Base-by-base conservation (phyloP, 2,797 vertebrate species). In the Neopelma chrysocephalum region DNA sequence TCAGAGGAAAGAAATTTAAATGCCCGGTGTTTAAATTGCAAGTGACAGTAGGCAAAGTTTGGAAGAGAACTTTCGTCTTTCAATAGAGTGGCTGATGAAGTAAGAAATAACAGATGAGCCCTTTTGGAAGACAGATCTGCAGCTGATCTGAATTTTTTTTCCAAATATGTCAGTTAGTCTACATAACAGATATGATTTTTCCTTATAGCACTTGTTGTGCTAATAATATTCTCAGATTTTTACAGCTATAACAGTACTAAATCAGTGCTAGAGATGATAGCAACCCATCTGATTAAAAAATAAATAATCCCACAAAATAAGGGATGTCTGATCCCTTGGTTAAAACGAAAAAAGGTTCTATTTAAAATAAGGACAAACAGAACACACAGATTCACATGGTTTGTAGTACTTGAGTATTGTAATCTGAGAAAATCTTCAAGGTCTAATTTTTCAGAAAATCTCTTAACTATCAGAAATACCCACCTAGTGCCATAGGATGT, bases 81-180 rank as follows among this genome's bases (percentile, higher is more conserved):
- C 9, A 22, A 31, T 53, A 56, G 47, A 88, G 31, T 70, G 76
- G 45, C 60, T 93, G 79, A 70, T 90, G 16, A 50, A 87, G 57
- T 92, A 68, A 91, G 87, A 87, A 89, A 77, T 65, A 90, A 84
- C 66, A 94, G 75, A 82, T 73, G 81, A 96, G 70, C 26, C 66
- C 75, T 92, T 89, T 89, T 70, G 58, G 66, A 95, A 93, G 56
- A 82, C 51, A 92, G 27, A 76, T 82, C 43, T 91, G 78, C 91
- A 87, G 78, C 70, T 92, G 83, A 27, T 84, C 58, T 93, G 56
- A n/a, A 1, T 0, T 31, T 14, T 65, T 87, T 82, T 71, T 11
- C 20, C 19, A 76, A 93, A 75, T 15, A n/a, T 79, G 50, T 89
- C 92, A 91, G 53, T 86, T 86, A 73, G 61, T 84, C 89, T 94